A percentile compares a stretch with the other conserved stretches of the same genome.
These are phyloP conservation scores for Cygnus olor DNA, from an alignment of 2,797 vertebrate genomes.

Conservation along the genomic window DNA sequence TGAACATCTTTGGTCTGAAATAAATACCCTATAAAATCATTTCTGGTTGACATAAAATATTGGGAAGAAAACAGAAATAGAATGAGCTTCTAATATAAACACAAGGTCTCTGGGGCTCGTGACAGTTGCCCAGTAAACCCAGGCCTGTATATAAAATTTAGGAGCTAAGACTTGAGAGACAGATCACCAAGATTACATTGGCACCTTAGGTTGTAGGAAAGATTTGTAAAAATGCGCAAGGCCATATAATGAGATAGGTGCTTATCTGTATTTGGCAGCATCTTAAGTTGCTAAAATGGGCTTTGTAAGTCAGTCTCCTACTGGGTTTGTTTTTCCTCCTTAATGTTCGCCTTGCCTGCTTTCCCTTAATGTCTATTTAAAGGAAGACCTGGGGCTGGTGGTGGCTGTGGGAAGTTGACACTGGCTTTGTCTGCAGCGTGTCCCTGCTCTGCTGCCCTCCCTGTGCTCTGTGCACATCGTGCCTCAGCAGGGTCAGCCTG, in stretches of 20 bases:
- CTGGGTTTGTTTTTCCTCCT: constrained; percentile 32
- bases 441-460: neutral
- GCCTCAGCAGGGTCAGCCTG: neutral
- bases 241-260: constrained; percentile 35
- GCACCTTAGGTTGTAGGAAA: constrained; percentile 21
- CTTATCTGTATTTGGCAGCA: constrained; percentile 46
- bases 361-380: constrained; percentile 16
- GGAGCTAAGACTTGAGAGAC: neutral
- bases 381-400: neutral
- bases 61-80: neutral
- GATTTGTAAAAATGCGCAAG: constrained; percentile 27
- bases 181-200: neutral
- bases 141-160: neutral
- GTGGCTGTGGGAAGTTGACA: neutral
- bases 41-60: neutral
- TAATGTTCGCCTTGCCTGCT: neutral
- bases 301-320: constrained; percentile 48
- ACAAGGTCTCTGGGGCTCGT: neutral
- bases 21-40: constrained; percentile 4
- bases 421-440: neutral
- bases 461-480: neutral
- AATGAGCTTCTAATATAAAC: neutral
- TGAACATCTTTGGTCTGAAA: constrained; percentile 24
- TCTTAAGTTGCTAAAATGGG: constrained; percentile 60
- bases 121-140: neutral